phyloP scores from a whole-genome alignment of 2,888 invertebrate genomes.

The Eupithecia centaureata region DNA sequence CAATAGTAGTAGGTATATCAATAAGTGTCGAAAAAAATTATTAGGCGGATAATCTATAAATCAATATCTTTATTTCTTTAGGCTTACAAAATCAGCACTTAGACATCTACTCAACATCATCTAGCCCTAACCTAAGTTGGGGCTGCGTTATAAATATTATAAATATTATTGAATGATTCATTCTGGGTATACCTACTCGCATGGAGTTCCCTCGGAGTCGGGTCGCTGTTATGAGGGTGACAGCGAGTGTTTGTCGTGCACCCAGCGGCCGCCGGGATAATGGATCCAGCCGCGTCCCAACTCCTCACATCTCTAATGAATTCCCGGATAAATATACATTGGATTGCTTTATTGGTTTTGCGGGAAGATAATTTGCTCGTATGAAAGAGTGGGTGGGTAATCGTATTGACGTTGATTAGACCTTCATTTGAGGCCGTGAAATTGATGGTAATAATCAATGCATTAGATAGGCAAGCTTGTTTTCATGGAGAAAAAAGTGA shows the following conservation, averaged over 20 bases:
- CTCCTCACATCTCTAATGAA: conserved; percentile 64
- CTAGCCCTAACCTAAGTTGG: no score
- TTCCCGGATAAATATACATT: conserved; percentile 59
- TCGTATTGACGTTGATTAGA: background rate
- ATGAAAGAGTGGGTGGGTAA: background rate
- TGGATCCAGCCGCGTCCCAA: conserved; percentile 58
- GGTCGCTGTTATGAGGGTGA: conserved; percentile 49
- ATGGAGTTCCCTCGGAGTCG: background rate
- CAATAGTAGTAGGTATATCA: no score
- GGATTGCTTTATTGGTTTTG: conserved; percentile 51
- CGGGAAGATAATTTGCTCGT: conserved; percentile 29
- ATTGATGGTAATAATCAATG: background rate
- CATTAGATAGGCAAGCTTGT: background rate
- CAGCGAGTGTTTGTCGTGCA: conserved; percentile 71
- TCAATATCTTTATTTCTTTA: no score
- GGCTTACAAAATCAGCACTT: no score
- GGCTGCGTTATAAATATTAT: no score
- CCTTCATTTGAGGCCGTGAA: background rate
- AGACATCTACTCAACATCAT: no score
- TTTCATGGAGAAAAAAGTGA: background rate
- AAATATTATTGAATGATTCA: no score
- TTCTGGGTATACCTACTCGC: background rate
- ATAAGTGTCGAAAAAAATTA: no score
- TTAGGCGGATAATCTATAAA: no score
- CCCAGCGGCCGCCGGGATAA: conserved; percentile 71